Evolutionary conservation across 2,888 invertebrate genomes (phyloP), one percentile per base, ranked within the genome.

Genomic region (Drosophila tripunctata): DNA sequence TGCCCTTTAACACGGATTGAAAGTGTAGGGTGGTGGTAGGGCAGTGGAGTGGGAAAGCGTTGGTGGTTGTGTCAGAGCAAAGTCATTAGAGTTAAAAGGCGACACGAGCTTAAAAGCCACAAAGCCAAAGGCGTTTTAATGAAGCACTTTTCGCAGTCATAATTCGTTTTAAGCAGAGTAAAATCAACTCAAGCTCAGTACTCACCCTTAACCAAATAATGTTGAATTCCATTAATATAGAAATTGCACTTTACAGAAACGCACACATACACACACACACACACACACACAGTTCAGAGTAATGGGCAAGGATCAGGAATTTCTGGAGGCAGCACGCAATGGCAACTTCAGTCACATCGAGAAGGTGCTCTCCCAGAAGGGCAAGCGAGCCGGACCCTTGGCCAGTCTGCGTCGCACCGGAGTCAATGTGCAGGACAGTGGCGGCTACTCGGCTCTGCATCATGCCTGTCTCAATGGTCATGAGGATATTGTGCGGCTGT

Each of bases 281-380:
- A 55, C 36, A 10, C 8, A 47, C 12, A 8, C 45, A 47, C 45
- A 21, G 2, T 1, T n/a, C n/a, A n/a, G n/a, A 5, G 38, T 19
- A 33, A 98, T 98, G 98, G 98, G 98, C 91, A 97, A 97, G 93
- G 98, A 98, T 92, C 97, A 98, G 92, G 98, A 98, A 93, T 94
- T 98, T 92, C 93, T 98, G 92, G 98, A 98, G 91, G 98, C 98
- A 87, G 97, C 98, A 82, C 95, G 98, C 89, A 96, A 95, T 93
- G 98, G 98, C 90, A 97, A 98, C 92, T 94, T 95, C 89, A 93
- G 94, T 82, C 94, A 95, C 87, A 96, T 98, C 78, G 97, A 98
- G 92, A 98, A 97, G 93, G 96, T 98, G 90, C 93, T 98, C 88
- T 95, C 94, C 86, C 96, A 96, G 92, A 95, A 96, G 93, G 95